phyloP scores from a whole-genome alignment of 2,888 invertebrate genomes.

The Hoplodrina blanda region DNA sequence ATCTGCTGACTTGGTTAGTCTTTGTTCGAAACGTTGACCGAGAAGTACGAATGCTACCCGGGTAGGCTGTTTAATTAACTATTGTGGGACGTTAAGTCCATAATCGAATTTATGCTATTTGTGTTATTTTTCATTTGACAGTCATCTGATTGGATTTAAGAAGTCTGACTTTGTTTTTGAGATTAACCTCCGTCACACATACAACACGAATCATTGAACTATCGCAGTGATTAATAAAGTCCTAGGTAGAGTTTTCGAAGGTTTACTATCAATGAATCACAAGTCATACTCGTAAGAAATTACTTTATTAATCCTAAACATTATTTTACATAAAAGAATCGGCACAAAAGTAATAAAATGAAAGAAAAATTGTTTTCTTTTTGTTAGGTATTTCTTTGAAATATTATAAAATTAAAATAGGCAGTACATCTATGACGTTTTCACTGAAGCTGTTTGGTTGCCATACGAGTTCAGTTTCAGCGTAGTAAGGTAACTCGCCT shows the following conservation, averaged over 20 bases:
- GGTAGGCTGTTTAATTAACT: conserved; percentile 65
- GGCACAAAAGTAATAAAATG: no score
- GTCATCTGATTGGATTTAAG: conserved; percentile 46
- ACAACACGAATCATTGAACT: not conserved
- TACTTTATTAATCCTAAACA: no score
- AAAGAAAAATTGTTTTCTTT: no score
- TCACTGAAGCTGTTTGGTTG: not conserved
- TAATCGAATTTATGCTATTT: conserved; percentile 62
- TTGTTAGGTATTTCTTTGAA: no score
- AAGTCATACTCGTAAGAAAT: no score
- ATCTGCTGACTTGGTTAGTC: conserved; percentile 23
- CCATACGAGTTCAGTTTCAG: not conserved
- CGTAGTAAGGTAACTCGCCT: conserved; percentile 6
- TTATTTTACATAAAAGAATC: no score
- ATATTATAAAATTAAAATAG: no score
- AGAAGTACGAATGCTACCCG: conserved; percentile 49
- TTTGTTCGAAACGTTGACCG: conserved; percentile 40
- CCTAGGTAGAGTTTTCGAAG: no score
- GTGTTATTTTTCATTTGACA: conserved; percentile 53
- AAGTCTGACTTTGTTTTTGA: conserved; percentile 25
- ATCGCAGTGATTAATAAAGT: no score
- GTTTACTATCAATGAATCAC: no score
- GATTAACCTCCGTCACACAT: not conserved
- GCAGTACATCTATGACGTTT: conserved; percentile 19
- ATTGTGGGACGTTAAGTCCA: conserved; percentile 65